Conservation (phyloP, 2,888 invertebrate species). For the Lasioglossum marginatum region DNA sequence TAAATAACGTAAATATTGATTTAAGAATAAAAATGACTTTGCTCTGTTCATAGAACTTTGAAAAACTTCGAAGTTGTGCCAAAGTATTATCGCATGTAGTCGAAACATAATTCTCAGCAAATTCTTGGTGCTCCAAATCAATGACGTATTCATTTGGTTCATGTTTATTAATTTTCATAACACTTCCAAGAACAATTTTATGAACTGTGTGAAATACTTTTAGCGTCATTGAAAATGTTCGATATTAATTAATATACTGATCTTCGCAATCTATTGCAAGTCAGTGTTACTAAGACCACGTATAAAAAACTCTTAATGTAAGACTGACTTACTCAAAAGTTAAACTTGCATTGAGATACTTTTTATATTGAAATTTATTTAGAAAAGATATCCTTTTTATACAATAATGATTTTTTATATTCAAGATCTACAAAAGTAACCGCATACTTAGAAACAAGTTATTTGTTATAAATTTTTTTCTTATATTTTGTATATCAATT, state of each 20-base stretch:
- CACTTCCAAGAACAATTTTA: slow-evolving; percentile 6
- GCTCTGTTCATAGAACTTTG: slow-evolving; percentile 7
- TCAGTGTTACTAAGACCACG: neutral
- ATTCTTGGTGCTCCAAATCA: slow-evolving; percentile 29
- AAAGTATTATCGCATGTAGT: slow-evolving; percentile 34
- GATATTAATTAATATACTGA: neutral
- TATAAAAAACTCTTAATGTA: slow-evolving; percentile 4
- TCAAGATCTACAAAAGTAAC: neutral
- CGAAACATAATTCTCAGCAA: slow-evolving; percentile 2
- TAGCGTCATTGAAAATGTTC: slow-evolving; percentile 9
- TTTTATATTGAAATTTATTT: neutral
- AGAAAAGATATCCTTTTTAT: neutral
- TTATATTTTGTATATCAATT: neutral
- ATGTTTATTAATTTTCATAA: too few species aligned
- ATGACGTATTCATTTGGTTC: neutral
- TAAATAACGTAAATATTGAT: neutral
- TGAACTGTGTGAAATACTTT: slow-evolving; percentile 20
- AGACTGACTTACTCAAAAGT: neutral
- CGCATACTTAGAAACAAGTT: neutral
- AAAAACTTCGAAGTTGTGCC: slow-evolving; percentile 14
- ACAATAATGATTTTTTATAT: neutral
- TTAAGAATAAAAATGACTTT: slow-evolving; percentile 14
- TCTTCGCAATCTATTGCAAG: neutral
- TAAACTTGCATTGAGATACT: slow-evolving; percentile 2
- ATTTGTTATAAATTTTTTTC: neutral